Evolutionary conservation across 2,888 invertebrate species (phyloP).

Genomic region (Koerneria pararmatus): DNA sequence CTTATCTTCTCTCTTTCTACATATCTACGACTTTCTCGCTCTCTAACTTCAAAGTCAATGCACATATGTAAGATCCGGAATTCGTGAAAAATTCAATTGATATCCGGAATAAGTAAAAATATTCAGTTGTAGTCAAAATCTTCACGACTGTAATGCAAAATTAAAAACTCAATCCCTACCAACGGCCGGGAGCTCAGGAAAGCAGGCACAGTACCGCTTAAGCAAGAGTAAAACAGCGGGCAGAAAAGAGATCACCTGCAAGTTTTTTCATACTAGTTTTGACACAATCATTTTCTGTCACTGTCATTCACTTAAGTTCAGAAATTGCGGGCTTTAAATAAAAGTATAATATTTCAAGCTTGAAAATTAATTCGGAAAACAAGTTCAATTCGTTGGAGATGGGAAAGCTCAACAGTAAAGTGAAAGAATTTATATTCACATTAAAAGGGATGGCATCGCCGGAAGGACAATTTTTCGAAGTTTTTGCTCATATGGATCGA

Average conservation of each 20-base stretch:
- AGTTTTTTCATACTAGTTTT: background rate
- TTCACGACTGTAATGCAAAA: background rate
- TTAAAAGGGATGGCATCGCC: too few species aligned
- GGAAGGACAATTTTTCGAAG: too few species aligned
- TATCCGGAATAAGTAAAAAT: background rate
- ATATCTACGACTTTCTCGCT: too few species aligned
- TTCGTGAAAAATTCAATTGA: too few species aligned
- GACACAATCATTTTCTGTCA: background rate
- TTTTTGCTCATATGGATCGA: too few species aligned
- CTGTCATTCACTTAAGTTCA: background rate
- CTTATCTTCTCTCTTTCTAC: too few species aligned
- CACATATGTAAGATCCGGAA: too few species aligned
- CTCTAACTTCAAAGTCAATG: too few species aligned
- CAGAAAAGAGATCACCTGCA: constrained; percentile 33
- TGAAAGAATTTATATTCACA: too few species aligned
- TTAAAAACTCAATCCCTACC: constrained; percentile 15
- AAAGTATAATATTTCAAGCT: background rate
- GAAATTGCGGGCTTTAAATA: background rate
- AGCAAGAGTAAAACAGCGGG: constrained; percentile 40
- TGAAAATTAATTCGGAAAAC: too few species aligned
- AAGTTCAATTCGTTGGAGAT: too few species aligned
- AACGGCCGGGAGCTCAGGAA: background rate
- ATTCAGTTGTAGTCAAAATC: background rate
- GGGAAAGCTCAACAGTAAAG: too few species aligned
- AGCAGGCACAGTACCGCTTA: constrained; percentile 20